These are phyloP conservation scores for Melinaea marsaeus DNA, from an alignment of 2,888 invertebrate species.

Conservation along the genomic window DNA sequence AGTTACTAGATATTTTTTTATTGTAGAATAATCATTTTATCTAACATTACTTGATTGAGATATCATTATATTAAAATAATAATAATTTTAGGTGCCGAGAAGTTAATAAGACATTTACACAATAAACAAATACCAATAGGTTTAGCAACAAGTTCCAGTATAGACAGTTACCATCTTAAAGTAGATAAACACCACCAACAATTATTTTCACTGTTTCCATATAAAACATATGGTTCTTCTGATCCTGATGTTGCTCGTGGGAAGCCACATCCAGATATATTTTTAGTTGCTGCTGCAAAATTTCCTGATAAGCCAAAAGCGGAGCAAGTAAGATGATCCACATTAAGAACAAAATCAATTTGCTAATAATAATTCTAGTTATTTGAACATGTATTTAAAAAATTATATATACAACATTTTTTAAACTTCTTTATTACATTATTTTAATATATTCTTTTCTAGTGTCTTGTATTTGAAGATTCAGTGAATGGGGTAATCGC, in stretches of 20 bases:
- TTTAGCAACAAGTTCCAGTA: conserved; percentile 90
- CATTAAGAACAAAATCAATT: not conserved
- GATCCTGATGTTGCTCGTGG: conserved; percentile 91
- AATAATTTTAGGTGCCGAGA: conserved; percentile 82
- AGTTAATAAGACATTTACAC: conserved; percentile 85
- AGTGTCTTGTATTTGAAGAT: conserved; percentile 94
- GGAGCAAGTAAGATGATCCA: conserved; percentile 58
- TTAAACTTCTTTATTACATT: not conserved
- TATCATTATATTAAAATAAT: no score
- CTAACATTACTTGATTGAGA: no score
- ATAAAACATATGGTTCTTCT: conserved; percentile 87
- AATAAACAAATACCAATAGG: conserved; percentile 86
- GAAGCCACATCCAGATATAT: conserved; percentile 94
- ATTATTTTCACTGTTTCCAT: conserved; percentile 82
- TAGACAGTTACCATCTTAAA: conserved; percentile 84
- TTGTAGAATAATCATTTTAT: no score
- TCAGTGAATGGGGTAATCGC: conserved; percentile 92
- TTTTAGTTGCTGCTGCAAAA: conserved; percentile 84
- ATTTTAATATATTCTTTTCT: conserved; percentile 28
- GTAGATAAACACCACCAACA: conserved; percentile 80
- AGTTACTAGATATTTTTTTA: no score
- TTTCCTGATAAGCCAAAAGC: conserved; percentile 82
- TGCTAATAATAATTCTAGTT: conserved; percentile 7
- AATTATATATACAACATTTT: no score
- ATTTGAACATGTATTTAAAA: not conserved